These are phyloP conservation scores for Halichoerus grypus DNA, from an alignment of 2,113 vertebrate genomes.

Conservation along the genomic window DNA sequence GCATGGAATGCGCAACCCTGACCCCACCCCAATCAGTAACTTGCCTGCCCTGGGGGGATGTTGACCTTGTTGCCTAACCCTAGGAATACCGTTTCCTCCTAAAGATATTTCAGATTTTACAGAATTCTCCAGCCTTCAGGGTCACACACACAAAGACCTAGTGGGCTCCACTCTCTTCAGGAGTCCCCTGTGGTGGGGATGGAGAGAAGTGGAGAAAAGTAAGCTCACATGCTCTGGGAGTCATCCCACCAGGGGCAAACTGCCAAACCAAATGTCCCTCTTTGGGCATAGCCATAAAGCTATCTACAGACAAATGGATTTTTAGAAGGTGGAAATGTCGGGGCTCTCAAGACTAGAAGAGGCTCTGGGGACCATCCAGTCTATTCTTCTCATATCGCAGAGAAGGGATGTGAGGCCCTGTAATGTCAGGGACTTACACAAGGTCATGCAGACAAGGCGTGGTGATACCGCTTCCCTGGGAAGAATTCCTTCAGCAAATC, in stretches of 20 bases:
- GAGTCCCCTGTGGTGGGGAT: background rate
- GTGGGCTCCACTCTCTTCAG: background rate
- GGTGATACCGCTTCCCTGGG: background rate
- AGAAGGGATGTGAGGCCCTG: background rate
- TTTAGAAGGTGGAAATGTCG: constrained; percentile 24
- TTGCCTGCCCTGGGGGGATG: background rate
- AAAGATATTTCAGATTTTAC: background rate
- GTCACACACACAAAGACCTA: background rate
- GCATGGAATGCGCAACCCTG: no score
- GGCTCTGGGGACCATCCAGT: background rate
- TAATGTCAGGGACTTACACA: background rate
- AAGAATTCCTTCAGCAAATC: background rate
- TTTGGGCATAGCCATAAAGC: background rate
- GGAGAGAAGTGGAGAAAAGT: no score
- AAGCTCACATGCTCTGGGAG: background rate
- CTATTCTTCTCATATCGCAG: background rate
- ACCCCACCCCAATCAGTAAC: background rate
- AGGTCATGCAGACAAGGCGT: background rate
- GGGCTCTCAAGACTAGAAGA: background rate
- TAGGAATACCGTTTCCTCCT: background rate
- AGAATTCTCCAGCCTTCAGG: background rate
- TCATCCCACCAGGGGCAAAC: background rate
- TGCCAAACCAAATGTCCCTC: background rate
- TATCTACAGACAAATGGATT: constrained; percentile 6
- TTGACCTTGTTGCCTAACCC: background rate